Evolutionary conservation across 2,797 vertebrate species (phyloP).

Genomic region (Bufotes viridis): DNA sequence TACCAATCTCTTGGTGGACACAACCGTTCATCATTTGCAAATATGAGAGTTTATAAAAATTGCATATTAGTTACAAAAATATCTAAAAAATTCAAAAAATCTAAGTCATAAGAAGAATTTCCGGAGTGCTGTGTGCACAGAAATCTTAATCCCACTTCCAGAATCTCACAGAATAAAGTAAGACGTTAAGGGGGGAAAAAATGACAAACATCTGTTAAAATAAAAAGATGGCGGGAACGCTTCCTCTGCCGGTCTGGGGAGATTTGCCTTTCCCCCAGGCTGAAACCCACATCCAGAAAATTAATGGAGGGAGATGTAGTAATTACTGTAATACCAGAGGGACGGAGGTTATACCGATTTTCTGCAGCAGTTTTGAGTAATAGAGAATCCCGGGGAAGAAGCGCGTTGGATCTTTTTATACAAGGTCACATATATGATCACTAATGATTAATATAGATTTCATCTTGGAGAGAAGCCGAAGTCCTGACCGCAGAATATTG

Average conservation of each 20-base stretch:
- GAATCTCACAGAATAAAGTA: neutral
- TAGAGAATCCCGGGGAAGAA: neutral
- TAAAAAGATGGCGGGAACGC: neutral
- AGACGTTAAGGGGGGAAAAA: neutral
- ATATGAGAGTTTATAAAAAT: too few species aligned
- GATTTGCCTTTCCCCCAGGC: neutral
- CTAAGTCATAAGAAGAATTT: neutral
- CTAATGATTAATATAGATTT: neutral
- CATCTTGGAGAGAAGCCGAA: neutral
- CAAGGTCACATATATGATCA: neutral
- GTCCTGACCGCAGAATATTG: slow-evolving; percentile 24
- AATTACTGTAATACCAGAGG: slow-evolving; percentile 28
- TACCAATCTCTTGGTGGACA: too few species aligned
- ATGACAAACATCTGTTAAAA: slow-evolving; percentile 1
- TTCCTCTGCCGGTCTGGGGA: neutral
- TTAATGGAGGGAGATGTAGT: slow-evolving; percentile 21
- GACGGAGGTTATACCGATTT: neutral
- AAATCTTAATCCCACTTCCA: neutral
- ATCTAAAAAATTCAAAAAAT: too few species aligned
- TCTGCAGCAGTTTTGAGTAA: neutral
- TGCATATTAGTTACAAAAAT: too few species aligned
- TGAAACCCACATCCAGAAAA: slow-evolving; percentile 20
- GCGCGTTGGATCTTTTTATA: neutral
- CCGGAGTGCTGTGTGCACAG: neutral
- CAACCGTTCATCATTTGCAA: too few species aligned